Evolutionary conservation across 2,797 vertebrate species (phyloP), one percentile per base, ranked within the genome.

Genomic region (Petrocephalus sullivani): DNA sequence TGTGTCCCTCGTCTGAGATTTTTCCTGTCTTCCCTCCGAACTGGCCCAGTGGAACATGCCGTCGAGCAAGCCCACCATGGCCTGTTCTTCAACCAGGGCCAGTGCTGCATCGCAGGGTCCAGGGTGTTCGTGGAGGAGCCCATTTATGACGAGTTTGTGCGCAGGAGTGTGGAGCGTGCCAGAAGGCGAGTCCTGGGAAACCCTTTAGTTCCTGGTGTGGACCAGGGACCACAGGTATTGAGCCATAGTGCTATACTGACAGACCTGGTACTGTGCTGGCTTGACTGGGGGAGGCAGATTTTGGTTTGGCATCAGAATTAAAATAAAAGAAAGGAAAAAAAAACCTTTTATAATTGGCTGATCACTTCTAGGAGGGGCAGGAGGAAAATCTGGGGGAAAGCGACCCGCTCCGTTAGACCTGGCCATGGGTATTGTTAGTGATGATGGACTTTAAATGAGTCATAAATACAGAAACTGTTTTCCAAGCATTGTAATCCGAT

Each of bases 111-210:
- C 90, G 97, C 97, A 21, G 97, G 96, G 81, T 98, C 97, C 89
- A 95, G 97, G 84, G 95, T 97, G 90, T 98, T 98, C 91, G 97
- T 98, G 86, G 97, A 98, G 91, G 97, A 97, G 83, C 91, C 96
- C 0, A 93, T 98, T 92, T 98, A 97, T 0, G 94, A 97, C 0
- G 96, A 97, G 90, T 97, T 98, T 94, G 96, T 98, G 87, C 92
- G 89, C 2, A 94, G 92, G 57, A 97, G 97, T 75, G 93, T 95
- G 86, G 95, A 96, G 49, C 92, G 92, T 88, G 97, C 96, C 88
- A 96, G 94, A 90, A 96, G 95, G 86, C 95, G 95, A 28, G 93
- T 94, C 33, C 94, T 97, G 89, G 97, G 97, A 87, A 94, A 97
- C 92, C 96, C 97, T 75, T 75, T 98, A 87, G 87, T 91, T n/a